Evolutionary conservation across 2,797 vertebrate genomes (phyloP).

Genomic region (Malurus splendens): DNA sequence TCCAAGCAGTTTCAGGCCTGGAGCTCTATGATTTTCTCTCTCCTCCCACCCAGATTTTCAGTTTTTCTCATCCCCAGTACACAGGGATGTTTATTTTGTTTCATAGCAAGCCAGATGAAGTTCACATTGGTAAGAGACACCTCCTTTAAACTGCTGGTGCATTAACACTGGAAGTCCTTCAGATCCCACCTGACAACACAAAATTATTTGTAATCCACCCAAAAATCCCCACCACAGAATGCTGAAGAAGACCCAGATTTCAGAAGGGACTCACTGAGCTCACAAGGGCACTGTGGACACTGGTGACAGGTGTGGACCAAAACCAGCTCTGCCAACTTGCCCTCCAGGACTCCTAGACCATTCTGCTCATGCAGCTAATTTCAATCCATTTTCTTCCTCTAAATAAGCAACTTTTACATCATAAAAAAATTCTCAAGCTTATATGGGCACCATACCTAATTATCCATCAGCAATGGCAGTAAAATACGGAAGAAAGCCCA

Average conservation of each 20-base stretch:
- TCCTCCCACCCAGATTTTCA: neutral
- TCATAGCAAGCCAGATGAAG: neutral
- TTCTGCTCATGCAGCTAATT: neutral
- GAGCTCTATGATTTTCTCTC: neutral
- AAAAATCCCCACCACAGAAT: neutral
- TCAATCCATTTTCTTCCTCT: neutral
- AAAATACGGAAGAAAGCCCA: neutral
- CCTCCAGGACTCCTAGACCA: neutral
- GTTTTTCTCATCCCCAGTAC: neutral
- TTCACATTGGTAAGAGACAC: neutral
- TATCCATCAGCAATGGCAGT: neutral
- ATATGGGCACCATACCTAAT: neutral
- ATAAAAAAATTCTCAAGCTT: neutral
- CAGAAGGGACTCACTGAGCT: neutral
- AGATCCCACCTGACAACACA: neutral
- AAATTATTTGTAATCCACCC: fast-evolving
- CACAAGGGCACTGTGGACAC: fast-evolving
- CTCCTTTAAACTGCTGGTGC: fast-evolving
- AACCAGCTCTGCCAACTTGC: neutral
- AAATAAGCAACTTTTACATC: neutral
- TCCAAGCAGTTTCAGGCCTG: neutral
- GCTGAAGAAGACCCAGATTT: neutral
- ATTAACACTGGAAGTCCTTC: neutral
- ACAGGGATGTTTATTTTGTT: neutral
- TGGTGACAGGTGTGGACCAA: neutral